These are phyloP conservation scores for Hydrocynus forskahlii DNA, from an alignment of 2,797 vertebrate species.

Conservation along the genomic window DNA sequence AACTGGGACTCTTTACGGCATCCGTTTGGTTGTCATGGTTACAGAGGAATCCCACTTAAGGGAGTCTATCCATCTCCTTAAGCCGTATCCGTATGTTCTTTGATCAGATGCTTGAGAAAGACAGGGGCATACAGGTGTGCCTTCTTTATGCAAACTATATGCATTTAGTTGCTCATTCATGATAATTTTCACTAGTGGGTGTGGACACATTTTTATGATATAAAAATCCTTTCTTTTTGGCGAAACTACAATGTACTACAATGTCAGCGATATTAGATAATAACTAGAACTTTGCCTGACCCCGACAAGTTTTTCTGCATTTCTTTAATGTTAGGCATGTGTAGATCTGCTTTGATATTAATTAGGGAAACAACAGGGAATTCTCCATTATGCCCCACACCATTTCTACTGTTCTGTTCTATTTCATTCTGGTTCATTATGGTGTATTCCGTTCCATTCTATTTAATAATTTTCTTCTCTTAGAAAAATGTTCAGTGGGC, in stretches of 20 bases:
- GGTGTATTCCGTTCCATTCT: no score
- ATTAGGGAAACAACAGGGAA: background rate
- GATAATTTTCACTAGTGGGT: no score
- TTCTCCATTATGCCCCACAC: background rate
- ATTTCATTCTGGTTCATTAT: slow-evolving; percentile 18
- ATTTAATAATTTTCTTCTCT: slow-evolving; percentile 40
- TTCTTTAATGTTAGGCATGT: background rate
- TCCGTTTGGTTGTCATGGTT: slow-evolving; percentile 71
- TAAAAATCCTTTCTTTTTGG: background rate
- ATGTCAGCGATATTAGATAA: no score
- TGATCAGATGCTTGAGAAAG: slow-evolving; percentile 1
- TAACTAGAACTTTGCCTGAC: no score
- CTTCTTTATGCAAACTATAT: background rate
- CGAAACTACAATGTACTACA: background rate
- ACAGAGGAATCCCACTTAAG: slow-evolving; percentile 63
- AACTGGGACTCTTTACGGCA: slow-evolving; percentile 70
- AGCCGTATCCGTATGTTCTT: slow-evolving; percentile 24
- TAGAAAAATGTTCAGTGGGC: slow-evolving; percentile 21
- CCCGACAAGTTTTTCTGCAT: background rate
- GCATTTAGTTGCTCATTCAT: background rate
- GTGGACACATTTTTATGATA: background rate
- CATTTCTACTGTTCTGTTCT: background rate
- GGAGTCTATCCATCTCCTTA: slow-evolving; percentile 54
- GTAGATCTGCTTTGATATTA: background rate
- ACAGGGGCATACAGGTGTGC: no score